Percentiles rank a stretch among this genome's conserved stretches.
phyloP scores from a whole-genome alignment of 2,888 invertebrate species.

The Drosophila paranaensis region DNA sequence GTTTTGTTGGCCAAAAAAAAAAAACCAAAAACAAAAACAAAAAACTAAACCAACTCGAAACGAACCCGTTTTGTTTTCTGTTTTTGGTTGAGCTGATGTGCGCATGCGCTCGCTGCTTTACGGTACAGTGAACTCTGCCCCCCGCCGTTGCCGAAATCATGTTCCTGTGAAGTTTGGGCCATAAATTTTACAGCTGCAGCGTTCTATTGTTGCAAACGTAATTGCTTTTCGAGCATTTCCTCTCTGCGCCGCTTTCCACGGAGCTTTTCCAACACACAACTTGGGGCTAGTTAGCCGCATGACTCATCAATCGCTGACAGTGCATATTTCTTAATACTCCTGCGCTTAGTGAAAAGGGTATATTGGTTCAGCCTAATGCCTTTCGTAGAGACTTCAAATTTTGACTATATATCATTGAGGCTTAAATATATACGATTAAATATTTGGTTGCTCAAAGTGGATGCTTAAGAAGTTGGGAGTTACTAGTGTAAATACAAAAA shows the following conservation, averaged over 20 bases:
- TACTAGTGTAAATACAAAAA: too few relatives aligned
- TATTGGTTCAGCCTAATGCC: not conserved
- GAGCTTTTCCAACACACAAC: slow-evolving; percentile 18
- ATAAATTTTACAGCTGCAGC: slow-evolving; percentile 72
- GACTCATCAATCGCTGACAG: slow-evolving; percentile 63
- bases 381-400: too few relatives aligned
- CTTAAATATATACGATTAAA: too few relatives aligned
- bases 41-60: slow-evolving; percentile 13
- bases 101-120: slow-evolving; percentile 72
- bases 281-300: slow-evolving; percentile 48
- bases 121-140: slow-evolving; percentile 74
- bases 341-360: not conserved
- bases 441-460: too few relatives aligned
- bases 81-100: slow-evolving; percentile 57
- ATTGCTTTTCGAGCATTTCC: slow-evolving; percentile 64
- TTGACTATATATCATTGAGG: too few relatives aligned
- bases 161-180: slow-evolving; percentile 76
- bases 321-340: slow-evolving; percentile 8
- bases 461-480: too few relatives aligned
- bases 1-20: slow-evolving; percentile 22
- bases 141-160: slow-evolving; percentile 48
- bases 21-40: slow-evolving; percentile 14
- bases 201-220: slow-evolving; percentile 75
- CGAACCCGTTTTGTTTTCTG: slow-evolving; percentile 55
- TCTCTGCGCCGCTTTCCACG: slow-evolving; percentile 20